phyloP scores from a whole-genome alignment of 2,888 invertebrate genomes.

The Theretra japonica region DNA sequence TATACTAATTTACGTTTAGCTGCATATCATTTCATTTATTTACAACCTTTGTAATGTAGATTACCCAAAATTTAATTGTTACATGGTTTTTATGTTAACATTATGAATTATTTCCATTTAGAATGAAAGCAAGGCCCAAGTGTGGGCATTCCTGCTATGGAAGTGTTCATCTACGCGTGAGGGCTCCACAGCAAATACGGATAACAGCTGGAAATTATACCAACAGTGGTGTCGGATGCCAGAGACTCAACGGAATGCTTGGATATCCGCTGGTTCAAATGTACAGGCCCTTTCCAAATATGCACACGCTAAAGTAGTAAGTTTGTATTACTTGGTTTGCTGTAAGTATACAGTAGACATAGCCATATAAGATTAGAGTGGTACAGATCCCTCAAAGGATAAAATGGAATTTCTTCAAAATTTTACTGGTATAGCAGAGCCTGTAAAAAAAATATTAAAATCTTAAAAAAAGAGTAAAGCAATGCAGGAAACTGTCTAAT shows the following conservation, averaged over 20 bases:
- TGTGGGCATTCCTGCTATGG: slow-evolving; percentile 94
- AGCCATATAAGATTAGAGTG: neutral
- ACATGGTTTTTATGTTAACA: neutral
- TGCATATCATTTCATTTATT: neutral
- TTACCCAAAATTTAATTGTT: too few species aligned
- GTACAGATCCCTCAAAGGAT: neutral
- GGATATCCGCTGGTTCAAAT: slow-evolving; percentile 92
- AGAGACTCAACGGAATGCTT: slow-evolving; percentile 88
- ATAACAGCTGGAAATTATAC: slow-evolving; percentile 91
- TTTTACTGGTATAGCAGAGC: too few species aligned
- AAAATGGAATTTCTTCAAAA: too few species aligned
- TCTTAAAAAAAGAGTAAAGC: too few species aligned
- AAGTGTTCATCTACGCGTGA: slow-evolving; percentile 84
- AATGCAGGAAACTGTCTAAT: too few species aligned
- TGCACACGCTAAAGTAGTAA: slow-evolving; percentile 88
- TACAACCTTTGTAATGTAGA: too few species aligned
- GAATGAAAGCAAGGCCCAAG: slow-evolving; percentile 92
- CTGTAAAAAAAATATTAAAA: too few species aligned
- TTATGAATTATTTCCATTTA: slow-evolving; percentile 55
- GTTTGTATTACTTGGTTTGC: slow-evolving; percentile 43
- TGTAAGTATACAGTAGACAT: neutral
- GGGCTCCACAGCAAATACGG: slow-evolving; percentile 78
- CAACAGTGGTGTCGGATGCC: slow-evolving; percentile 94
- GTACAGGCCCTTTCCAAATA: slow-evolving; percentile 89
- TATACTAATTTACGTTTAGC: neutral